Evolutionary conservation across 2,888 invertebrate genomes (phyloP), one percentile per base, ranked within the genome.

Genomic region (Lasioglossum morio): DNA sequence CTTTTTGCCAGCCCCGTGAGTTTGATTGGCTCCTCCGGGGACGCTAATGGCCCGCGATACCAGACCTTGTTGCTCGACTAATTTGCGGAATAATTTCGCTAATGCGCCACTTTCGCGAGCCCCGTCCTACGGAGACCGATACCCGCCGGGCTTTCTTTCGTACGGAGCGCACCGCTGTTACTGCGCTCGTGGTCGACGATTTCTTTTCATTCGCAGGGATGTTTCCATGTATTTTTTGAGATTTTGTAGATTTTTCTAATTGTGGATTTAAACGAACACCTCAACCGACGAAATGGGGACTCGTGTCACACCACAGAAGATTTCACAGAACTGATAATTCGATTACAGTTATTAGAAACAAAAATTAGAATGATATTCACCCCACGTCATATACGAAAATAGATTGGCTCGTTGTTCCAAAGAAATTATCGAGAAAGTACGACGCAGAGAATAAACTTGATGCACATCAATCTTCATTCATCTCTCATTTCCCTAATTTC

Each of bases 1-100:
- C 84, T 70, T 85, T 85, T 79, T 79, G 53, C 63, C 37, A n/a
- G 43, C 43, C n/a, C 78, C n/a, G 63, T 19, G 69, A 43, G 76
- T 16, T 85, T 79, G 79, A 85, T 76, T 76, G 79, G 63, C 69
- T 66, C 63, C 72, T 14, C 72, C 5, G n/a, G 46, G 34, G 57
- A 76, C 57, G 63, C 30, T 85, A 85, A 84, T 66, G 75, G 72
- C 19, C 40, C 76, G 23, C 75, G 48, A 72, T 66, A 30, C 63
- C 19, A 43, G 46, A 85, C 72, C 72, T 23, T 53, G 30, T 66
- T 74, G 79, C 79, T 76, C 75, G 72, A 79, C 76, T 79, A 79
- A 85, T 85, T 79, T 73, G 75, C 79, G 48, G 70, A 40, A 70
- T 70, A 72, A 53, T 72, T 14, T 46, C 43, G 70, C 34, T 69